These are phyloP conservation scores for Dynastes tityus DNA, from an alignment of 2,888 invertebrate genomes.

Conservation along the genomic window DNA sequence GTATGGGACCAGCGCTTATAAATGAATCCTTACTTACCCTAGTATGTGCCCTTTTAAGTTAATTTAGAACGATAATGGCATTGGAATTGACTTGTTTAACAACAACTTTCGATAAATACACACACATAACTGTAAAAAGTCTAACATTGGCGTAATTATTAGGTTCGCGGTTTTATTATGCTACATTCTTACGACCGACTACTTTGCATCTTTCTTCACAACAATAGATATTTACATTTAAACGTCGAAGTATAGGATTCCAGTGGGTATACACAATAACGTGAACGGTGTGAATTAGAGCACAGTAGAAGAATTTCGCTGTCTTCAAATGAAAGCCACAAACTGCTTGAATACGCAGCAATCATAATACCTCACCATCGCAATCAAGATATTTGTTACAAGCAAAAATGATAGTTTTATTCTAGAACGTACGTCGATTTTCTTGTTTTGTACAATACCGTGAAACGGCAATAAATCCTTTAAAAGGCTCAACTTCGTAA, in stretches of 20 bases:
- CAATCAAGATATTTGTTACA: slow-evolving; percentile 3
- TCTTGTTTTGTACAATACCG: not conserved
- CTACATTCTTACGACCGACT: too few species aligned
- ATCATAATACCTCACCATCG: slow-evolving; percentile 11
- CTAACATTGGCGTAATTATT: too few species aligned
- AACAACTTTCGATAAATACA: too few species aligned
- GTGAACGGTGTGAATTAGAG: slow-evolving; percentile 3
- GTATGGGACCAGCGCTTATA: too few species aligned
- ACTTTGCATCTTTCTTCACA: too few species aligned
- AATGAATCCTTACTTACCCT: too few species aligned
- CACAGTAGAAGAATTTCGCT: not conserved
- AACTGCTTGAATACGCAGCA: not conserved
- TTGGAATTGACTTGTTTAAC: too few species aligned
- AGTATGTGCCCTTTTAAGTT: too few species aligned
- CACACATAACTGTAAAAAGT: too few species aligned
- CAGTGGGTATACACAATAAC: not conserved
- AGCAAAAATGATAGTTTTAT: slow-evolving; percentile 16
- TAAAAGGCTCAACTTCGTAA: not conserved
- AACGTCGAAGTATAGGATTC: not conserved
- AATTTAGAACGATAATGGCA: too few species aligned
- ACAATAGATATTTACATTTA: slow-evolving; percentile 4
- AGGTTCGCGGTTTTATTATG: too few species aligned
- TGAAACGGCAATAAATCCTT: slow-evolving; percentile 1
- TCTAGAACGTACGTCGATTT: not conserved
- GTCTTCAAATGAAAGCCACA: not conserved